These are phyloP conservation scores for Eristalinus aeneus DNA, from an alignment of 2,888 invertebrate species.

Conservation along the genomic window DNA sequence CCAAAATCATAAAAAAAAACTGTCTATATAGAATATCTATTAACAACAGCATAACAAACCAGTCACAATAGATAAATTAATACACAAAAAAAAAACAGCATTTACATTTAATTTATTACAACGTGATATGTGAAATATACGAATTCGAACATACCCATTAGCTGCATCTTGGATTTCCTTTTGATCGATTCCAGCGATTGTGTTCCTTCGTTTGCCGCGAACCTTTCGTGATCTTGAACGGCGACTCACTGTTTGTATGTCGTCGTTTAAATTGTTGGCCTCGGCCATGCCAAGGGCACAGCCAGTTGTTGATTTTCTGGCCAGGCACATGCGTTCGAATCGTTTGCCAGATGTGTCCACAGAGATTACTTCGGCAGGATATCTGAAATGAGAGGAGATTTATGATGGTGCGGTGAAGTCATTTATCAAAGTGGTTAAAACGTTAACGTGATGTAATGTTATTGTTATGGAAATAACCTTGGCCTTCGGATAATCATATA, in stretches of 20 bases:
- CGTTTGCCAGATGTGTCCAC: constrained; percentile 94
- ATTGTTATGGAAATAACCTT: constrained; percentile 36
- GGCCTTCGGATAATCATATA: constrained; percentile 6
- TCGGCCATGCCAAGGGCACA: constrained; percentile 75
- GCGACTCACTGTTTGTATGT: constrained; percentile 85
- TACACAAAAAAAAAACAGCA: constrained; percentile 45
- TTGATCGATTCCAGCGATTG: constrained; percentile 94
- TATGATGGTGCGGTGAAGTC: constrained; percentile 24
- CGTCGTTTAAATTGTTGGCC: constrained; percentile 80
- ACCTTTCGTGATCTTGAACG: constrained; percentile 88
- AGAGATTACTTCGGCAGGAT: constrained; percentile 92
- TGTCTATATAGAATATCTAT: constrained; percentile 53
- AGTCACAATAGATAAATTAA: constrained; percentile 55
- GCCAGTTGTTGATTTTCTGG: constrained; percentile 88
- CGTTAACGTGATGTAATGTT: constrained; percentile 31
- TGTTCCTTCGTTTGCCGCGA: constrained; percentile 92
- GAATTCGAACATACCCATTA: constrained; percentile 86
- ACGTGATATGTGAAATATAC: constrained; percentile 4
- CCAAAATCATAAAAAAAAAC: constrained; percentile 53
- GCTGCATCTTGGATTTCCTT: constrained; percentile 93
- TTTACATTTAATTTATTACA: constrained; percentile 54
- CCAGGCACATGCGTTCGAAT: constrained; percentile 93
- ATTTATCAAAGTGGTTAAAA: constrained; percentile 10
- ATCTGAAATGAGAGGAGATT: constrained; percentile 82
- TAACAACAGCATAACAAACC: constrained; percentile 71